These are phyloP conservation scores for Lasioglossum calceatum DNA, from an alignment of 2,888 invertebrate genomes.

Conservation along the genomic window DNA sequence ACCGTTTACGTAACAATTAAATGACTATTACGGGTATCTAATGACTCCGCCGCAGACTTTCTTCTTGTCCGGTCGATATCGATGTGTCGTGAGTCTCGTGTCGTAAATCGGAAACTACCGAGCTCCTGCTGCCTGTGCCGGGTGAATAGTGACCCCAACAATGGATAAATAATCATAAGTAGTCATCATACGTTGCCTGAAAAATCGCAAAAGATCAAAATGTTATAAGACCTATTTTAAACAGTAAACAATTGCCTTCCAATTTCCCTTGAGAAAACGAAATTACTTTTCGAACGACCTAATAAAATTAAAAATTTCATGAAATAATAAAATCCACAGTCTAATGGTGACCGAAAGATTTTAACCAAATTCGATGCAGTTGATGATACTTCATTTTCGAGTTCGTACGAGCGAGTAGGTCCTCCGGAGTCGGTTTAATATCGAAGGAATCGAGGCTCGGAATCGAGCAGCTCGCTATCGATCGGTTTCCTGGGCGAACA, in stretches of 20 bases:
- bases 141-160: too few species aligned
- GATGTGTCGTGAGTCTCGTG: too few species aligned
- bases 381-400: background rate
- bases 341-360: background rate
- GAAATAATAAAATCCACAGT: background rate
- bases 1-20: conserved; percentile 1
- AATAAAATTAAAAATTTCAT: background rate
- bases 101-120: too few species aligned
- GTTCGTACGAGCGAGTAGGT: background rate
- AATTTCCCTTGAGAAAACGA: too few species aligned
- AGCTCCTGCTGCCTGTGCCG: too few species aligned
- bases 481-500: background rate
- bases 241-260: too few species aligned
- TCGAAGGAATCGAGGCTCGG: background rate
- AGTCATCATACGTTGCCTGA: too few species aligned
- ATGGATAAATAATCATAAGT: too few species aligned
- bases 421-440: background rate
- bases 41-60: background rate
- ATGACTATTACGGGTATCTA: conserved; percentile 30
- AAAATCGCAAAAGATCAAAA: too few species aligned
- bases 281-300: too few species aligned
- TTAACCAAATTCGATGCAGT: background rate
- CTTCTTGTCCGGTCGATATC: background rate
- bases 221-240: too few species aligned
- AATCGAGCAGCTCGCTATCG: conserved; percentile 22